Evolutionary conservation across 2,888 invertebrate species (phyloP), one percentile per base, ranked within the genome.

Genomic region (Allygus modestus): DNA sequence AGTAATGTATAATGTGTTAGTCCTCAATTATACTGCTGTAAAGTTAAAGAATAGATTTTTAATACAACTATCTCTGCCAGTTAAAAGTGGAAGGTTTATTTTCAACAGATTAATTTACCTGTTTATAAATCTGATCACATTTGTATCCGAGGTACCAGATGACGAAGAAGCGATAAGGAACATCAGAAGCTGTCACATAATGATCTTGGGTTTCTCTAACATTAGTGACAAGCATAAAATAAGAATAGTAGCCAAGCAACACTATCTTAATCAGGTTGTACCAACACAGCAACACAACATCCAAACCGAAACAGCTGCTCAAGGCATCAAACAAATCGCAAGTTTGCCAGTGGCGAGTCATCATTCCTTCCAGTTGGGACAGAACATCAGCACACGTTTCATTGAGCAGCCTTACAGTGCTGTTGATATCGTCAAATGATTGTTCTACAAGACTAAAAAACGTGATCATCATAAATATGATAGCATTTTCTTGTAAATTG

Each of bases 131-230:
- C 5, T n/a, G 28, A 26, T 77, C 77, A 33, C 77, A 77, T 28
- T 77, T 77, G 51, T 46, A 23, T 17, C 77, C 77, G 1, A 77
- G 26, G 77, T 77, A 77, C 77, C 77, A 77, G 4, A 77, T n/a
- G 17, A 31, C 15, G 17, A 77, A 77, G 28, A 77, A 77, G 23
- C 77, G 41, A 33, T 77, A 77, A 5, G 54, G 77, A 20, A 77
- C 77, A 26, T 77, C 77, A n/a, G 31, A 43, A 0, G n/a, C 28
- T 20, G 77, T 51, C 9, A 46, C 43, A 15, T 26, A 15, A 77
- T 77, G 77, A 7, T 77, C 54, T n/a, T 2, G 41, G 15, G 41
- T 17, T 15, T n/a, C 54, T 15, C 9, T 46, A 17, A 17, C 17
- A 1, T 17, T n/a, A 31, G 77, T 77, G 17, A 51, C 51, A 28